These are phyloP conservation scores for Semnornis frantzii DNA, from an alignment of 2,113 vertebrate species.

Conservation along the genomic window DNA sequence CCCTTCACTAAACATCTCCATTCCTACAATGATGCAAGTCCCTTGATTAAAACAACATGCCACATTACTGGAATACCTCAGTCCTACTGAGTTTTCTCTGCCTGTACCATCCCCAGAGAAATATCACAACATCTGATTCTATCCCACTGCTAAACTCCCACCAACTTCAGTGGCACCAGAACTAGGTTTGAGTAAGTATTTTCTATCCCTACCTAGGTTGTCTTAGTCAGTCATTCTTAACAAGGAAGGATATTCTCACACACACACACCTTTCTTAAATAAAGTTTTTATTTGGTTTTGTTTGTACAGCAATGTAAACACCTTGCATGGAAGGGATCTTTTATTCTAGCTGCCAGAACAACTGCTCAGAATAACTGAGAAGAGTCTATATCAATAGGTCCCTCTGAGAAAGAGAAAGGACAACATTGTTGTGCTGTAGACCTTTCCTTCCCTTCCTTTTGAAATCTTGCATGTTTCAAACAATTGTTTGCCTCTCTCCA, in stretches of 20 bases:
- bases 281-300: background rate
- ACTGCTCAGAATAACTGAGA: background rate
- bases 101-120: background rate
- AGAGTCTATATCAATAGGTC: background rate
- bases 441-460: background rate
- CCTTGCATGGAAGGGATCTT: background rate
- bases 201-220: background rate
- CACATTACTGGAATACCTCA: background rate
- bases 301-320: background rate
- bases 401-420: background rate
- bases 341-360: background rate
- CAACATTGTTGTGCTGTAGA: background rate
- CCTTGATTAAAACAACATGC: background rate
- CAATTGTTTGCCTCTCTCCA: background rate
- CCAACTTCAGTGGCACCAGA: background rate
- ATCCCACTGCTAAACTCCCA: background rate
- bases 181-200: background rate
- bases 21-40: conserved; percentile 18
- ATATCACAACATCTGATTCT: background rate
- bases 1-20: background rate
- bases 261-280: background rate
- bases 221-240: background rate
- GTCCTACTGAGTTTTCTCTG: background rate
- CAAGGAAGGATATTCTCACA: background rate
- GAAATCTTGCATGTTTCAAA: background rate